Percentiles rank a stretch among this genome's conserved stretches.
Conservation (phyloP, 1,140 invertebrate genomes). For the Chlorops oryzae region DNA sequence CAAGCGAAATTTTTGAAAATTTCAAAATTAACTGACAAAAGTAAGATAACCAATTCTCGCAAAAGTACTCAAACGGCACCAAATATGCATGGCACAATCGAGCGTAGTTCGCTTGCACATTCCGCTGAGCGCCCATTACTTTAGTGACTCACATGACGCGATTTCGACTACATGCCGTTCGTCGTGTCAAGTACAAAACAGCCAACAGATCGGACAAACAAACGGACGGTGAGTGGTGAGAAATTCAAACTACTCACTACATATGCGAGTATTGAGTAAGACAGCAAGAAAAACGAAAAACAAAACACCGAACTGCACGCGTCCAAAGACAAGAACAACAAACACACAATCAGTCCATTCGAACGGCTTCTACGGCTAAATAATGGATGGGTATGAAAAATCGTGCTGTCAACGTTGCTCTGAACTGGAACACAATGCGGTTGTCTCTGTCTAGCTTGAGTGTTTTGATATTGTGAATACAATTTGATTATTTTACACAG, state of each 20-base stretch:
- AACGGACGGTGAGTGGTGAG: neutral
- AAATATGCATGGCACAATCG: too few relatives aligned
- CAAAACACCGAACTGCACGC: too few relatives aligned
- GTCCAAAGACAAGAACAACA: too few relatives aligned
- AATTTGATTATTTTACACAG: neutral
- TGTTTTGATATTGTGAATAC: neutral
- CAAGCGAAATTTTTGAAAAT: too few relatives aligned
- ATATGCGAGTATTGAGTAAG: too few relatives aligned
- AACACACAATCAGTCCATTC: neutral
- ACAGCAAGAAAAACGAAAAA: too few relatives aligned
- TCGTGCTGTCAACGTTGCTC: neutral
- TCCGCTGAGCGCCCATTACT: constrained; percentile 31
- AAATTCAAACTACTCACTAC: too few relatives aligned
- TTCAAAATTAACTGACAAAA: too few relatives aligned
- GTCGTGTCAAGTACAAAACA: neutral
- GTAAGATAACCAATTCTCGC: too few relatives aligned
- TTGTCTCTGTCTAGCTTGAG: constrained; percentile 2
- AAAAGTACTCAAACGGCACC: too few relatives aligned
- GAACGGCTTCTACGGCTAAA: neutral
- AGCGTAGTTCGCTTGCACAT: too few relatives aligned
- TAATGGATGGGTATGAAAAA: neutral
- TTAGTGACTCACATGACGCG: constrained; percentile 43
- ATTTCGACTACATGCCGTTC: constrained; percentile 18
- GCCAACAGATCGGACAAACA: neutral
- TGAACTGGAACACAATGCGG: neutral